phyloP scores from a whole-genome alignment of 2,797 vertebrate species.

The Pseudopleuronectes americanus region DNA sequence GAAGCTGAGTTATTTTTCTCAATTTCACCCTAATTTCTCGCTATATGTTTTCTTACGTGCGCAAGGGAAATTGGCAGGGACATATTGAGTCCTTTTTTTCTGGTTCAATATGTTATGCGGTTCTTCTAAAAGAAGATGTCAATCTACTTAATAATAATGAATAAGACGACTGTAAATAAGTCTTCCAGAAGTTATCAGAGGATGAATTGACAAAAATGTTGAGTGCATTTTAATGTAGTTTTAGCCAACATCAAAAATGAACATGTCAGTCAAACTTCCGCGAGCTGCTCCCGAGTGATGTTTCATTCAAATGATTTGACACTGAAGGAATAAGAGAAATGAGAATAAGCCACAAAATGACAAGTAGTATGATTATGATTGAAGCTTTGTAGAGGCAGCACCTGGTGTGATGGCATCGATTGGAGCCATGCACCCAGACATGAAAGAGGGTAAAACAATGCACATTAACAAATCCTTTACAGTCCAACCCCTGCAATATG shows the following conservation, averaged over 20 bases:
- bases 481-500: no score
- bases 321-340: neutral
- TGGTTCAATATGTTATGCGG: neutral
- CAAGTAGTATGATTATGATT: neutral
- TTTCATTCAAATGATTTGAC: neutral
- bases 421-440: neutral
- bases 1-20: slow-evolving; percentile 40
- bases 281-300: neutral
- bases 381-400: neutral
- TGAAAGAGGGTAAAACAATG: neutral
- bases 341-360: neutral
- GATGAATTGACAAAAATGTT: neutral
- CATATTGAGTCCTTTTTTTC: slow-evolving; percentile 1
- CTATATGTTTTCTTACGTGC: slow-evolving; percentile 11
- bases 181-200: neutral
- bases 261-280: neutral
- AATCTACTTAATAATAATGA: neutral
- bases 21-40: slow-evolving; percentile 32
- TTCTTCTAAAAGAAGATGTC: slow-evolving; percentile 15
- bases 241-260: neutral
- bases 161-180: neutral
- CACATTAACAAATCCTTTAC: neutral
- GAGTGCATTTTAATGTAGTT: neutral
- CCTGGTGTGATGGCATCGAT: neutral
- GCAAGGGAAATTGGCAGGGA: slow-evolving; percentile 13